These are phyloP conservation scores for Neria commutata DNA, from an alignment of 2,888 invertebrate genomes.

Conservation along the genomic window DNA sequence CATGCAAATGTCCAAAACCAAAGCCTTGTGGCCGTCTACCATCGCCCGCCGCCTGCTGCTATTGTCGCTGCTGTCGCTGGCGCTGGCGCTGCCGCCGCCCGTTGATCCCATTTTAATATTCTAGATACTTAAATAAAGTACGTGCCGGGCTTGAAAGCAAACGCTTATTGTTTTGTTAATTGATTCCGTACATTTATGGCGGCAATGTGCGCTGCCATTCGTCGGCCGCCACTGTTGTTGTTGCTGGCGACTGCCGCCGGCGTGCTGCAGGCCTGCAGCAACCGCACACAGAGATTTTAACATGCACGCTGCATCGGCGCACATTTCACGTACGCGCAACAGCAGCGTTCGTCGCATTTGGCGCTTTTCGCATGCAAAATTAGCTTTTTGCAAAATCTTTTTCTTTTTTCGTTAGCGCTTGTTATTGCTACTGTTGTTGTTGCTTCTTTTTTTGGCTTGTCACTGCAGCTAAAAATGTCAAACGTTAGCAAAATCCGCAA, in stretches of 20 bases:
- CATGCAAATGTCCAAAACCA: neutral
- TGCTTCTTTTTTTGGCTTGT: neutral
- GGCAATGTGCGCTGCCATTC: no score
- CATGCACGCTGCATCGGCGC: slow-evolving; percentile 49
- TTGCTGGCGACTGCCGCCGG: no score
- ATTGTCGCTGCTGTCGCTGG: neutral
- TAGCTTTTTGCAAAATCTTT: slow-evolving; percentile 28
- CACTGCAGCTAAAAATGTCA: neutral
- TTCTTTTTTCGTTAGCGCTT: slow-evolving; percentile 2
- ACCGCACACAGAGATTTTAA: slow-evolving; percentile 28
- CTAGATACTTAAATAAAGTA: slow-evolving; percentile 61
- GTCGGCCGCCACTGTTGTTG: no score
- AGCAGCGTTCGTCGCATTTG: neutral
- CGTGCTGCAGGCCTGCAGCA: neutral
- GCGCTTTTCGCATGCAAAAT: slow-evolving; percentile 48
- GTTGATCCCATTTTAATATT: slow-evolving; percentile 63
- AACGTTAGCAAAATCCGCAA: neutral
- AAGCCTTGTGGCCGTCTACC: neutral
- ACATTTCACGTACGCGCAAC: no score
- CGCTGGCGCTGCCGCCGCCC: no score
- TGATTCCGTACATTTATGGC: slow-evolving; percentile 40
- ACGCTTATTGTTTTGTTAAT: slow-evolving; percentile 58
- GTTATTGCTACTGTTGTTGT: neutral
- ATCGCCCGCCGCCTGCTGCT: no score
- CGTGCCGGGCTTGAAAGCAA: slow-evolving; percentile 57